These are phyloP conservation scores for Neotoxoptera formosana DNA, from an alignment of 1,140 invertebrate species.

Conservation along the genomic window DNA sequence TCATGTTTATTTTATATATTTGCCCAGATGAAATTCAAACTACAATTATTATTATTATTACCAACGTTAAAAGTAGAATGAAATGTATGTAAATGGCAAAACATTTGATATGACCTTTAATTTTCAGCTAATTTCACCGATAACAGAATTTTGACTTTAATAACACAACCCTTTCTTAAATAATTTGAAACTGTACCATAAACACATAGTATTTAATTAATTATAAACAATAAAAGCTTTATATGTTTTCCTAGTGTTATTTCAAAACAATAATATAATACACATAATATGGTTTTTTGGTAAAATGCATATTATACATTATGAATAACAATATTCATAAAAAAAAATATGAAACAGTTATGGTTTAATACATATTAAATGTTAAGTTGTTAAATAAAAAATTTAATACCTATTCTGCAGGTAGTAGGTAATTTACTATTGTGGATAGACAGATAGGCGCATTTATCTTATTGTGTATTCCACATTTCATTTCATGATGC, in stretches of 20 bases:
- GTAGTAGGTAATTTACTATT: background rate
- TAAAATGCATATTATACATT: background rate
- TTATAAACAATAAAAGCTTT: background rate
- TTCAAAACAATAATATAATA: background rate
- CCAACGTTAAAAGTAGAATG: too few species aligned
- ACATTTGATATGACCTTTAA: background rate
- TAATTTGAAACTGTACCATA: background rate
- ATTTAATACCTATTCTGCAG: background rate
- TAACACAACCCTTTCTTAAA: background rate
- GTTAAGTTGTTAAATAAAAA: background rate
- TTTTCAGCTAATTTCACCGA: background rate
- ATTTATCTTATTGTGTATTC: background rate
- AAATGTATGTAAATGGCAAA: background rate
- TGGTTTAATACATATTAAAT: background rate
- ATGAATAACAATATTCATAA: background rate
- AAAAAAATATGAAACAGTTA: background rate
- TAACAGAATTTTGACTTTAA: background rate
- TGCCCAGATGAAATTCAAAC: background rate
- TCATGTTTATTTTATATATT: too few species aligned
- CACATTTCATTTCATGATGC: background rate
- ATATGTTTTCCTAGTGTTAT: background rate
- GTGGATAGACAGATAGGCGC: background rate
- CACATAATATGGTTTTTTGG: background rate
- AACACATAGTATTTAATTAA: too few species aligned
- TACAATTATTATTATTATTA: too few species aligned